These are phyloP conservation scores for Bembecia ichneumoniformis DNA, from an alignment of 2,888 invertebrate species.

Conservation along the genomic window DNA sequence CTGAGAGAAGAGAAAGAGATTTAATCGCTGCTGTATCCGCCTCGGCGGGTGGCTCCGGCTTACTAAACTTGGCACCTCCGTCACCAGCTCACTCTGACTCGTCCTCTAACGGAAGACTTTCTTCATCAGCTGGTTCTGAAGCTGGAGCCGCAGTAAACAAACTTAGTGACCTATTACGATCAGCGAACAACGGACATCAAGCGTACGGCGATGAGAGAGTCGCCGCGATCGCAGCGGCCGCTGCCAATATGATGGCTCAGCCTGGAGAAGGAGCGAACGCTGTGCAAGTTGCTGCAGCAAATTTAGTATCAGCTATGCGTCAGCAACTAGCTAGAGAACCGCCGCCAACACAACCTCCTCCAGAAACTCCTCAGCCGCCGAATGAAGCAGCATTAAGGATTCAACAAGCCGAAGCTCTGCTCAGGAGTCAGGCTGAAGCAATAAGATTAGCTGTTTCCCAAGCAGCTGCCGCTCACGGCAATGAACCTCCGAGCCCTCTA, in stretches of 20 bases:
- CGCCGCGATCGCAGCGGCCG: conserved; percentile 80
- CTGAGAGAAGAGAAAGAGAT: conserved; percentile 89
- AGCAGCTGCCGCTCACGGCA: conserved; percentile 72
- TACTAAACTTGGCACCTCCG: conserved; percentile 82
- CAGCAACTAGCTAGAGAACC: conserved; percentile 71
- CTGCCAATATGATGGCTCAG: conserved; percentile 74
- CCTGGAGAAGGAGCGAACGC: conserved; percentile 75
- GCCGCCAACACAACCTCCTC: conserved; percentile 76
- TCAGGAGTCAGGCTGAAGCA: conserved; percentile 89
- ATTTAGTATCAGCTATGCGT: conserved; percentile 83
- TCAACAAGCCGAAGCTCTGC: conserved; percentile 85
- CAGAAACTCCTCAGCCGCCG: conserved; percentile 84
- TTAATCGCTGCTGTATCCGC: conserved; percentile 78
- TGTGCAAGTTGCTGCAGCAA: conserved; percentile 81
- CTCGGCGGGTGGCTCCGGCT: conserved; percentile 75
- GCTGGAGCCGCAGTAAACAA: conserved; percentile 76
- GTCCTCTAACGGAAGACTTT: conserved; percentile 85
- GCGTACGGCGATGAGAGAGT: conserved; percentile 78
- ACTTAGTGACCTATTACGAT: conserved; percentile 72
- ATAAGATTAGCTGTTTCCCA: conserved; percentile 85
- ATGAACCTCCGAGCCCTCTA: conserved; percentile 49
- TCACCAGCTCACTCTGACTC: conserved; percentile 90
- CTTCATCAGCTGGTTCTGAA: conserved; percentile 86
- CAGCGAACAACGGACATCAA: conserved; percentile 76
- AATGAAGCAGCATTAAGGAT: conserved; percentile 81